These are phyloP conservation scores for Crotalus viridis DNA, from an alignment of 2,113 vertebrate genomes.

Conservation along the genomic window DNA sequence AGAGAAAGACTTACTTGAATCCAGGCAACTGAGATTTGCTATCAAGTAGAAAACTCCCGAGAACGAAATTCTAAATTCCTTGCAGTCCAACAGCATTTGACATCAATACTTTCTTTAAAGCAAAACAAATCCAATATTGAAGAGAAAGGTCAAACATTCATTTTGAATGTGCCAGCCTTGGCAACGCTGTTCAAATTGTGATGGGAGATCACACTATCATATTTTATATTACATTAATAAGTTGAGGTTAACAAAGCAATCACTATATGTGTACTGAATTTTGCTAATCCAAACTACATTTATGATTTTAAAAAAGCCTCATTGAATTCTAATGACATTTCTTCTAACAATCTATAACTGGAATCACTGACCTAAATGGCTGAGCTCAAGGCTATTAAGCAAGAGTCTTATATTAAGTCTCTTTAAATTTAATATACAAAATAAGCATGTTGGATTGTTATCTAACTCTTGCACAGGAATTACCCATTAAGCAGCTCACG, in stretches of 20 bases:
- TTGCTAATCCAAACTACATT: not conserved
- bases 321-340: not conserved
- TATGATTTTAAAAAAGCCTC: not conserved
- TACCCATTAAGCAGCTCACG: not conserved
- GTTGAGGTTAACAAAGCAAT: not conserved
- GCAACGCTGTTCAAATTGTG: not conserved
- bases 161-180: conserved; percentile 2
- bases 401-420: not conserved
- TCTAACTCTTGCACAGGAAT: fast-evolving
- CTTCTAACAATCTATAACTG: not conserved
- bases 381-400: not conserved
- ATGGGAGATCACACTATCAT: not conserved
- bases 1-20: conserved; percentile 37
- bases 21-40: conserved; percentile 38
- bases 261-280: not conserved
- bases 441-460: not conserved
- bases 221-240: not conserved
- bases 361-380: not conserved
- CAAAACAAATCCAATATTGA: not conserved
- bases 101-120: conserved; percentile 43
- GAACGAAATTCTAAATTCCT: conserved; percentile 47
- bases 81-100: conserved; percentile 32
- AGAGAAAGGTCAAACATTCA: not conserved
- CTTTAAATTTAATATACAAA: not conserved
- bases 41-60: conserved; percentile 38